Percentiles rank a stretch among this genome's conserved stretches.
phyloP scores from a whole-genome alignment of 2,113 vertebrate species.

The Lepus timidus region DNA sequence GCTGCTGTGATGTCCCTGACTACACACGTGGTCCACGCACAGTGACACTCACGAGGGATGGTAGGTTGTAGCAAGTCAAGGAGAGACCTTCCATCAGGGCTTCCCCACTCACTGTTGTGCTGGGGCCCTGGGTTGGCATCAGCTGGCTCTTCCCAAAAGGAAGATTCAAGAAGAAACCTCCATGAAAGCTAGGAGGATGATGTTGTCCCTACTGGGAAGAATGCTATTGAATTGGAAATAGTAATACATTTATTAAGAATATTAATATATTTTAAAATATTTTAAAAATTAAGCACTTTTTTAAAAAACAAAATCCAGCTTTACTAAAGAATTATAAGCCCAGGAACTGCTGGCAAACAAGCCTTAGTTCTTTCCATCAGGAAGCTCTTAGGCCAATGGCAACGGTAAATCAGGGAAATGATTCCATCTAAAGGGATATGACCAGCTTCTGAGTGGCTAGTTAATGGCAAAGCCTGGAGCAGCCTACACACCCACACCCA shows the following conservation, averaged over 20 bases:
- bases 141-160: neutral
- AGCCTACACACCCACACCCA: neutral
- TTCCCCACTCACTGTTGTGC: neutral
- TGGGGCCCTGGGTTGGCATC: neutral
- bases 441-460: neutral
- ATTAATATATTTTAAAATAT: neutral
- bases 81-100: neutral
- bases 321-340: neutral
- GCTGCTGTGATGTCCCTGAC: neutral
- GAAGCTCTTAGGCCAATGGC: neutral
- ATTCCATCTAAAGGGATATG: neutral
- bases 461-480: neutral
- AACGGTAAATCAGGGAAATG: neutral
- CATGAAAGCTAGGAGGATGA: neutral
- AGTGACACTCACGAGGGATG: neutral
- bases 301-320: neutral
- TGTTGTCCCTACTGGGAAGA: neutral
- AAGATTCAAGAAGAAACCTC: neutral
- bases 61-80: neutral
- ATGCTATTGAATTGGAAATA: neutral
- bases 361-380: neutral
- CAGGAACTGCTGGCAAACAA: neutral
- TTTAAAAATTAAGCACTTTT: neutral
- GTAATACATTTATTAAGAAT: neutral
- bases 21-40: neutral